phyloP scores from a whole-genome alignment of 1,140 invertebrate species.

The Rhagoletis zephyria region DNA sequence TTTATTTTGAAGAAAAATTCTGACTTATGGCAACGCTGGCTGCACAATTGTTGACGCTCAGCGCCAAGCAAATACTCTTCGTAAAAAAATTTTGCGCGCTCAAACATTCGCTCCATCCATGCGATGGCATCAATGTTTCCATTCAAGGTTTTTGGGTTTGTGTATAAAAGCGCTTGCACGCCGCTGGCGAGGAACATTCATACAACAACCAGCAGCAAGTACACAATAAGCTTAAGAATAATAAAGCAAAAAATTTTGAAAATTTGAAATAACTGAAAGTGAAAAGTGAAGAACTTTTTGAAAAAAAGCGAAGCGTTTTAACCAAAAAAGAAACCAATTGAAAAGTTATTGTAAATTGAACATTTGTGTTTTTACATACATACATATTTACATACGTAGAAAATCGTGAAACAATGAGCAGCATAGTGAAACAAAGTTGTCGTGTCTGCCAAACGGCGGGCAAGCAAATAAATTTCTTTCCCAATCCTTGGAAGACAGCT shows the following conservation, averaged over 20 bases:
- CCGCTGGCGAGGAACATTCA: neutral
- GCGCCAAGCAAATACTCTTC: neutral
- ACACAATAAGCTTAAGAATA: conserved; percentile 20
- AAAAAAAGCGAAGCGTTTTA: neutral
- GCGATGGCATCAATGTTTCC: neutral
- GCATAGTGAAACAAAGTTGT: conserved; percentile 27
- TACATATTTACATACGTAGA: neutral
- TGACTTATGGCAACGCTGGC: neutral
- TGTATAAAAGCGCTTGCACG: neutral
- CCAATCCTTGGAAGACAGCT: conserved; percentile 33
- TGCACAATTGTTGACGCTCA: neutral
- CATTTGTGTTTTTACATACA: neutral
- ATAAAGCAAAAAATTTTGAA: neutral
- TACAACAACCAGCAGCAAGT: neutral
- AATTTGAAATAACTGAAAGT: neutral
- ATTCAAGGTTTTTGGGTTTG: conserved; percentile 28
- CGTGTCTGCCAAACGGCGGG: neutral
- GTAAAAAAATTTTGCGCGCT: neutral
- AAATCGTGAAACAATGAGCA: neutral
- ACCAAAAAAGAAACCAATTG: neutral
- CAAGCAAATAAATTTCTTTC: conserved; percentile 37
- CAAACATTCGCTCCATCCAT: neutral
- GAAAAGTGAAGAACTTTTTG: neutral
- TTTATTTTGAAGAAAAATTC: neutral
- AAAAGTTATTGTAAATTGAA: neutral